A percentile compares a stretch with the other conserved stretches of the same genome.
phyloP scores from a whole-genome alignment of 2,797 vertebrate genomes.

The Balearica regulorum region DNA sequence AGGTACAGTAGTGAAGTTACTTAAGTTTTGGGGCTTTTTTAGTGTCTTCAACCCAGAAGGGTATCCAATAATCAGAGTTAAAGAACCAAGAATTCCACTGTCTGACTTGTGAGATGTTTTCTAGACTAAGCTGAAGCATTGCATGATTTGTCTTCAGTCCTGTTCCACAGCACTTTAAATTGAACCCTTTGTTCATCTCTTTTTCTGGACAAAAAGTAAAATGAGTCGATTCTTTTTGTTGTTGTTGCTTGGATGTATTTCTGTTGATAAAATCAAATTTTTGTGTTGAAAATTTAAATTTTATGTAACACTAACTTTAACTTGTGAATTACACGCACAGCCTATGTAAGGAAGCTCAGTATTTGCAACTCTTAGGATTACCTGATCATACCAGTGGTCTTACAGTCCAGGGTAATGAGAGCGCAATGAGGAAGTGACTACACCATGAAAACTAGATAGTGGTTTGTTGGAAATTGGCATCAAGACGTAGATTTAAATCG shows the following conservation, averaged over 20 bases:
- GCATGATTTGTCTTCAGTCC: background rate
- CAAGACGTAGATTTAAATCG: background rate
- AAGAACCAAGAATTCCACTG: background rate
- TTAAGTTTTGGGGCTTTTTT: background rate
- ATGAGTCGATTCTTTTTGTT: background rate
- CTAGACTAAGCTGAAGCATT: background rate
- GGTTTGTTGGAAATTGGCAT: background rate
- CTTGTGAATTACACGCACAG: background rate
- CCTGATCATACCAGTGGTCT: background rate
- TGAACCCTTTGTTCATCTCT: background rate
- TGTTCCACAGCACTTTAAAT: background rate
- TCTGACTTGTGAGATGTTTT: background rate
- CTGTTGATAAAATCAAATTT: background rate
- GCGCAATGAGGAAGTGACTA: background rate
- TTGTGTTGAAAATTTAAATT: background rate
- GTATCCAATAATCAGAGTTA: constrained; percentile 34
- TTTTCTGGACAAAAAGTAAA: background rate
- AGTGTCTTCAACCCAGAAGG: constrained; percentile 55
- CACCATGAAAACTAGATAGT: background rate
- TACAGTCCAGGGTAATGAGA: background rate
- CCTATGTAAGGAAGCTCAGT: background rate
- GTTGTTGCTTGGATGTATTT: background rate
- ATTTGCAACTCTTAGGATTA: background rate
- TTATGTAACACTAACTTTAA: background rate
- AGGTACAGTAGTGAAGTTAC: constrained; percentile 35